Evolutionary conservation across 2,113 vertebrate species (phyloP).

Genomic region (Petaurus breviceps): DNA sequence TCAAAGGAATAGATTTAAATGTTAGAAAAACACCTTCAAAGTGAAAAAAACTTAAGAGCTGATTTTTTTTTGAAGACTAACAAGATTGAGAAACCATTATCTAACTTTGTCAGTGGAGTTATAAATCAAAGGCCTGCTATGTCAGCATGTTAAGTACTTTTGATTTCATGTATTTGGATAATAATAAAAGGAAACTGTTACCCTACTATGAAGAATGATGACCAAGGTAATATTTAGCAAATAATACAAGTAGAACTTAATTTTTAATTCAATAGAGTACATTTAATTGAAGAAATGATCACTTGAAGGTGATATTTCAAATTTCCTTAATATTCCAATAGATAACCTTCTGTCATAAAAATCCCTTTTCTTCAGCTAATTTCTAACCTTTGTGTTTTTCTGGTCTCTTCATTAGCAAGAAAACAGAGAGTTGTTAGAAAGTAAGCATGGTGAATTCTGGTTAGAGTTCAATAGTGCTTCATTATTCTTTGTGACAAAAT

Average conservation of each 20-base stretch:
- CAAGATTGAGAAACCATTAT: background rate
- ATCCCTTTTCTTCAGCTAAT: constrained; percentile 13
- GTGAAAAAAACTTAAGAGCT: background rate
- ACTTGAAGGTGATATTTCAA: background rate
- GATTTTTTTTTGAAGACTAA: background rate
- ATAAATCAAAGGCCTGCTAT: background rate
- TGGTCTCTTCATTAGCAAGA: constrained; percentile 83
- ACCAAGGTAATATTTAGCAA: background rate
- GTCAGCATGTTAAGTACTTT: background rate
- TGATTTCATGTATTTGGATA: background rate
- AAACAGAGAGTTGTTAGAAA: constrained; percentile 86
- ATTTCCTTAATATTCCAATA: background rate
- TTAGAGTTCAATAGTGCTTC: constrained; percentile 91
- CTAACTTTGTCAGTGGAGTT: background rate
- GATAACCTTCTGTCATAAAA: background rate
- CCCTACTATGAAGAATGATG: background rate
- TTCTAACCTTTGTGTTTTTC: background rate
- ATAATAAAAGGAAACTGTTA: background rate
- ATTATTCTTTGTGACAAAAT: constrained; percentile 93
- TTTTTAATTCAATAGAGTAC: background rate
- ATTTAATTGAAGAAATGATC: background rate
- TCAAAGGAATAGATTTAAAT: background rate
- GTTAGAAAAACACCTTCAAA: background rate
- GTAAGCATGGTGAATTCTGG: constrained; percentile 97
- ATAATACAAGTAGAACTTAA: background rate